Conservation (phyloP, 2,888 invertebrate genomes). For the Lagria hirta region DNA sequence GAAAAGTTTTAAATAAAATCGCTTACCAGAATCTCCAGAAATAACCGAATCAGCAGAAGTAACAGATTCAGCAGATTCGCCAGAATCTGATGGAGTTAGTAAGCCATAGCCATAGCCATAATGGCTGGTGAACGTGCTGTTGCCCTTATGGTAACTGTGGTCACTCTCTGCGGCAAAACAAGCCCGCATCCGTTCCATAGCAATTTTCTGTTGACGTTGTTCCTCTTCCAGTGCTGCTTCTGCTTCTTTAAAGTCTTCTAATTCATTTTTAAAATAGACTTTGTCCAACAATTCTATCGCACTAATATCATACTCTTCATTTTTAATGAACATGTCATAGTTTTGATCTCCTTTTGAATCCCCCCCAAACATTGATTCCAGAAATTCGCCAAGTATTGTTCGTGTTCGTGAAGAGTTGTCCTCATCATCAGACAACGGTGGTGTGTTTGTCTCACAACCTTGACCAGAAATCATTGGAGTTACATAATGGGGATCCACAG, state of each 20-base stretch:
- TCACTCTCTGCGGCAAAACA: constrained; percentile 52
- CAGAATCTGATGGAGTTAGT: constrained; percentile 90
- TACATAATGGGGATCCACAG: constrained; percentile 22
- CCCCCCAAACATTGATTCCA: constrained; percentile 16
- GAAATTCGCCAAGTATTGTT: constrained; percentile 43
- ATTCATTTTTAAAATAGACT: constrained; percentile 38
- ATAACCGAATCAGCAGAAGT: too few relatives aligned
- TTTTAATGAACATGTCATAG: constrained; percentile 20
- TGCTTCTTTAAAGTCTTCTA: constrained; percentile 51
- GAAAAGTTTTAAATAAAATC: too few relatives aligned
- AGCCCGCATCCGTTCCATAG: constrained; percentile 19
- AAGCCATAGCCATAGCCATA: too few relatives aligned
- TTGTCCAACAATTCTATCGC: constrained; percentile 41
- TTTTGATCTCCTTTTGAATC: constrained; percentile 42
- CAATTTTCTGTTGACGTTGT: constrained; percentile 34
- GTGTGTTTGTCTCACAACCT: constrained; percentile 36
- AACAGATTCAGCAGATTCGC: too few relatives aligned
- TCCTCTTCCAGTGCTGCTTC: constrained; percentile 40
- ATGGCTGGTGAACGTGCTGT: constrained; percentile 55
- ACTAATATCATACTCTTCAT: constrained; percentile 38
- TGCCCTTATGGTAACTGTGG: constrained; percentile 72
- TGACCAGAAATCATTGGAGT: constrained; percentile 22
- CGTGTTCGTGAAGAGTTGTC: constrained; percentile 35
- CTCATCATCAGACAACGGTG: constrained; percentile 54
- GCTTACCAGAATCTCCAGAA: too few relatives aligned